Percentiles rank a stretch among this genome's conserved stretches.
phyloP scores from a whole-genome alignment of 2,888 invertebrate genomes.

The Artemia sinica region DNA sequence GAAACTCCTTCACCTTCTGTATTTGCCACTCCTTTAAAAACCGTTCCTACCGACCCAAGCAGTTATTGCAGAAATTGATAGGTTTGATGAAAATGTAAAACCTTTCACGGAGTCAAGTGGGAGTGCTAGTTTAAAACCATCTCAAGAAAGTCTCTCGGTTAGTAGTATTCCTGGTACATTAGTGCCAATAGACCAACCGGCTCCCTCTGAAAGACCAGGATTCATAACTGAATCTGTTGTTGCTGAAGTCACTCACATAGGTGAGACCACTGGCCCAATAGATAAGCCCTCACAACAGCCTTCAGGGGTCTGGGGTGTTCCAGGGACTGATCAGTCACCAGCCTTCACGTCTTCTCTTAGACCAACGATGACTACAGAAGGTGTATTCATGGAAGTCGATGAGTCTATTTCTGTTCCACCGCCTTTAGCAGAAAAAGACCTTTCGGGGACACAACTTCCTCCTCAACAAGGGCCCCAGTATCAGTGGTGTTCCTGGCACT shows the following conservation, averaged over 20 bases:
- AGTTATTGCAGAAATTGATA: neutral
- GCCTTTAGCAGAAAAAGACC: neutral
- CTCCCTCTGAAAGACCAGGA: no score
- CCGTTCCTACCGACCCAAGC: neutral
- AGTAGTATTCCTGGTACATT: neutral
- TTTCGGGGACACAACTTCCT: no score
- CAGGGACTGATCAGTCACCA: no score
- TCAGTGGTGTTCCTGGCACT: neutral
- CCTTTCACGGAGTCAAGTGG: neutral
- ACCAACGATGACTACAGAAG: neutral
- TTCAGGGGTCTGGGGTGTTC: no score
- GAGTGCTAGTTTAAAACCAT: neutral
- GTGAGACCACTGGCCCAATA: no score
- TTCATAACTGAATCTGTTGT: no score
- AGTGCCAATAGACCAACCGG: neutral
- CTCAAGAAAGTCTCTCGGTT: neutral
- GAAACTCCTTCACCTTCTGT: no score
- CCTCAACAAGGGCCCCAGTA: neutral
- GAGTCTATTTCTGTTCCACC: conserved; percentile 1
- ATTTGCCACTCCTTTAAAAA: neutral
- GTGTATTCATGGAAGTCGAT: neutral
- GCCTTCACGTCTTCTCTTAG: no score
- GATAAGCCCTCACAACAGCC: no score
- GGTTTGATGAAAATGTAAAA: neutral
- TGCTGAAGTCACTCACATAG: no score